Evolutionary conservation across 2,113 vertebrate genomes (phyloP).

Genomic region (Myanophis thanlyinensis): DNA sequence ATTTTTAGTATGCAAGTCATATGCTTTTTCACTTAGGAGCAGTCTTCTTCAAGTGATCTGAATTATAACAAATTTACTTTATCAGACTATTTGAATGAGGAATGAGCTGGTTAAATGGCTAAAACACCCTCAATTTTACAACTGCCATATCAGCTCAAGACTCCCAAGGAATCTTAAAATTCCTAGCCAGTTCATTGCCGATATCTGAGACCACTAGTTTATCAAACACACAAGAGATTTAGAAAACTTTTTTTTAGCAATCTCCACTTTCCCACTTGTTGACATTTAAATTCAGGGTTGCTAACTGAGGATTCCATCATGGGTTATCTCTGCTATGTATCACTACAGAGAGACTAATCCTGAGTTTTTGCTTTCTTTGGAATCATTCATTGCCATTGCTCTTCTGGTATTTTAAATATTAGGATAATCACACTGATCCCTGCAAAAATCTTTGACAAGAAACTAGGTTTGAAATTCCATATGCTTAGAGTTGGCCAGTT

Average conservation of each 20-base stretch:
- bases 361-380: background rate
- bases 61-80: background rate
- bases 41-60: background rate
- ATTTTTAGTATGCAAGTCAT: background rate
- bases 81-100: background rate
- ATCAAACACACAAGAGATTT: background rate
- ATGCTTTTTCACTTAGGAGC: background rate
- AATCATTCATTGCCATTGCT: background rate
- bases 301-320: background rate
- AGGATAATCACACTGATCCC: background rate
- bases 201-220: background rate
- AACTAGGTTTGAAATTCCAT: background rate
- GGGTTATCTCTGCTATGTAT: background rate
- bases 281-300: background rate
- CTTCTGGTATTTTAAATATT: background rate
- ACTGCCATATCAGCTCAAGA: background rate
- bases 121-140: background rate
- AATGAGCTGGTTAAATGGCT: background rate
- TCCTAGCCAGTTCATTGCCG: background rate
- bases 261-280: background rate
- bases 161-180: background rate
- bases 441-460: background rate
- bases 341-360: background rate
- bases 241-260: background rate
- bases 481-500: background rate